These are phyloP conservation scores for Gymnobelideus leadbeateri DNA, from an alignment of 2,113 vertebrate genomes.

Conservation along the genomic window DNA sequence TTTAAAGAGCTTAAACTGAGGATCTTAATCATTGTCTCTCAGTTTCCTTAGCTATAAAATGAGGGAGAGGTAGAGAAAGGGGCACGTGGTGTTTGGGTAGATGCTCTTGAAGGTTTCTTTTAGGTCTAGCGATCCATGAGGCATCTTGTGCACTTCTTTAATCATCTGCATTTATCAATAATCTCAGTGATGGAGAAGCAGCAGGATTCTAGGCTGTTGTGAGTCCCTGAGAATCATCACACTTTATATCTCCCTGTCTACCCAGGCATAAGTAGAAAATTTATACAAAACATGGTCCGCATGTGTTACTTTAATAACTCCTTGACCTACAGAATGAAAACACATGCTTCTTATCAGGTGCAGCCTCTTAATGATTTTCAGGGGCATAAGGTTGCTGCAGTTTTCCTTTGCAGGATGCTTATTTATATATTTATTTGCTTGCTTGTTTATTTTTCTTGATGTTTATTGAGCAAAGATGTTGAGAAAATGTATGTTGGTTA, in stretches of 20 bases:
- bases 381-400: constrained; percentile 42
- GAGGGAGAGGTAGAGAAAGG: too few species aligned
- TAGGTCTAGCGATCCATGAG: too few species aligned
- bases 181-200: not conserved
- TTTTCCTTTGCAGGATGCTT: constrained; percentile 19
- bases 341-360: constrained; percentile 53
- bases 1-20: too few species aligned
- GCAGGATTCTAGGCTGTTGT: not conserved
- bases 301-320: constrained; percentile 42
- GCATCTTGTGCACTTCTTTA: too few species aligned
- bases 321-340: constrained; percentile 53
- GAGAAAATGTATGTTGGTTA: constrained; percentile 40
- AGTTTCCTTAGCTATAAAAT: too few species aligned
- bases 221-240: not conserved
- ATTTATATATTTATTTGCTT: too few species aligned
- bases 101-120: too few species aligned
- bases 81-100: too few species aligned
- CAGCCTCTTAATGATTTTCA: constrained; percentile 43
- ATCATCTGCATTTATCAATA: too few species aligned
- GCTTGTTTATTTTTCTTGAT: too few species aligned
- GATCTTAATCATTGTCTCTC: too few species aligned
- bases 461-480: constrained; percentile 49
- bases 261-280: constrained; percentile 28
- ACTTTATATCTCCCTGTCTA: constrained; percentile 23
- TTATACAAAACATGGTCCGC: not conserved